These are phyloP conservation scores for Rhopalosiphum maidis DNA, from an alignment of 1,140 invertebrate genomes.

Conservation along the genomic window DNA sequence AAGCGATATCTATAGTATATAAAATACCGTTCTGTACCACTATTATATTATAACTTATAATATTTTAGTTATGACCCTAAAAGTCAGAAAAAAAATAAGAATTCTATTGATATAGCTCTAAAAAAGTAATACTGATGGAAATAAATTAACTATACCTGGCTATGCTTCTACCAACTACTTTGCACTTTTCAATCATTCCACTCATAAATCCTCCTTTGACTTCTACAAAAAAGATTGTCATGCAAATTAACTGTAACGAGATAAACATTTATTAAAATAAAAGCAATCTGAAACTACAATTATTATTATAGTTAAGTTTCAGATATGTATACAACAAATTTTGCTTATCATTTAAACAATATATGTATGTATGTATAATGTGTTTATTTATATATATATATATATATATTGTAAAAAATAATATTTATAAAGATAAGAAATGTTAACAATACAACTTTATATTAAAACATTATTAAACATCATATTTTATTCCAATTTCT, in stretches of 20 bases:
- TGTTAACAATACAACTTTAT: too few relatives aligned
- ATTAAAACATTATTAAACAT: too few relatives aligned
- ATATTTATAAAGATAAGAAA: too few relatives aligned
- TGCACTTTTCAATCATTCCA: too few relatives aligned
- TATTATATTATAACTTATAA: not conserved
- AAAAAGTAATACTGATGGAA: not conserved
- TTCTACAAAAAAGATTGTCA: not conserved
- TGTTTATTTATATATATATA: not conserved
- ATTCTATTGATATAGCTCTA: not conserved
- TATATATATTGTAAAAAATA: not conserved
- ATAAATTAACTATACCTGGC: not conserved
- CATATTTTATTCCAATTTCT: too few relatives aligned
- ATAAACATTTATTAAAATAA: constrained; percentile 6
- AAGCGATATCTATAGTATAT: not conserved
- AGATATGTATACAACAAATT: not conserved
- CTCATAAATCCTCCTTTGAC: not conserved
- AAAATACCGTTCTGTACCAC: not conserved
- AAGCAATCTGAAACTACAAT: not conserved
- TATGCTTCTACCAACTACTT: not conserved
- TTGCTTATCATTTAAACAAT: too few relatives aligned
- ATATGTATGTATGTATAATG: not conserved
- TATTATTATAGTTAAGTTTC: not conserved
- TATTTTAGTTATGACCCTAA: not conserved
- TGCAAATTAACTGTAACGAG: not conserved
- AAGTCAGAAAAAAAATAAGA: not conserved